These are phyloP conservation scores for Drosophila sturtevanti DNA, from an alignment of 1,140 invertebrate genomes.

Conservation along the genomic window DNA sequence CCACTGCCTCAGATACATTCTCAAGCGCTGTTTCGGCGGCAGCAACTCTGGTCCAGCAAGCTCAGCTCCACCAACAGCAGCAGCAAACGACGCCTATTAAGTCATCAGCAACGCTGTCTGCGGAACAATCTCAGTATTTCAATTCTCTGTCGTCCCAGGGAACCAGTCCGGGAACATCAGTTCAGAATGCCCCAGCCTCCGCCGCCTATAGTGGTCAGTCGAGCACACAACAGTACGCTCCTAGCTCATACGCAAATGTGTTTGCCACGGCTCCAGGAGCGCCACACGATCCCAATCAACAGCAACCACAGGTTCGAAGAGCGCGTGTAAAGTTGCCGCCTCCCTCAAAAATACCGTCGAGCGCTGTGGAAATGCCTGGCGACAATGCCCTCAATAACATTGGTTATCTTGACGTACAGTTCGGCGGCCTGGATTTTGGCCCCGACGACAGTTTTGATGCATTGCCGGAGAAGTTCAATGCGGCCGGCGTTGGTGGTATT, in stretches of 20 bases:
- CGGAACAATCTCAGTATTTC: slow-evolving; percentile 83
- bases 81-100: slow-evolving; percentile 71
- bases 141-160: slow-evolving; percentile 79
- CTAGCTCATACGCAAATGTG: slow-evolving; percentile 73
- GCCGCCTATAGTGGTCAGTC: slow-evolving; percentile 29
- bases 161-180: slow-evolving; percentile 51
- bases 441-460: slow-evolving; percentile 84
- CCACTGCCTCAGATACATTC: slow-evolving; percentile 70
- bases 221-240: slow-evolving; percentile 48
- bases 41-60: slow-evolving; percentile 76
- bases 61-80: slow-evolving; percentile 63
- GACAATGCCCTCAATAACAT: slow-evolving; percentile 88
- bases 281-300: slow-evolving; percentile 60
- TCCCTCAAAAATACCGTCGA: slow-evolving; percentile 96
- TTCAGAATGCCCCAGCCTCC: slow-evolving; percentile 35
- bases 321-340: slow-evolving; percentile 91
- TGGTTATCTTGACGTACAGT: slow-evolving; percentile 94
- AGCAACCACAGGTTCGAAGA: slow-evolving; percentile 87
- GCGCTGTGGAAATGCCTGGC: slow-evolving; percentile 97
- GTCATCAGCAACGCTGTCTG: slow-evolving; percentile 76
- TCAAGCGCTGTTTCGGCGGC: slow-evolving; percentile 75
- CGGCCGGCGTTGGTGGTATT: slow-evolving; percentile 52
- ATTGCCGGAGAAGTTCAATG: slow-evolving; percentile 83
- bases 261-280: slow-evolving; percentile 72
- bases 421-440: slow-evolving; percentile 95